A percentile compares a stretch with the other conserved stretches of the same genome.
phyloP scores from a whole-genome alignment of 2,888 invertebrate genomes.

The Marronus borbonicus region DNA sequence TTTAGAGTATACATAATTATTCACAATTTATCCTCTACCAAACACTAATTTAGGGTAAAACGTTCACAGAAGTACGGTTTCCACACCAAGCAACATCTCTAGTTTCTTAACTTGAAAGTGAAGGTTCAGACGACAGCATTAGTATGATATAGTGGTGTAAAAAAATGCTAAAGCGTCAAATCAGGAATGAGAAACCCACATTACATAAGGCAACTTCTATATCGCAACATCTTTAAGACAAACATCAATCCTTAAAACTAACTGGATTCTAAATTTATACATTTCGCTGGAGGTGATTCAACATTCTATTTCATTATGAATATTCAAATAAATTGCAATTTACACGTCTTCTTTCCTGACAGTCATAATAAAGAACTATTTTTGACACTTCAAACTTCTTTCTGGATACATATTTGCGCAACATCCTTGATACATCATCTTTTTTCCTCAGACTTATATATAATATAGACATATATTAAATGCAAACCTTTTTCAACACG shows the following conservation, averaged over 20 bases:
- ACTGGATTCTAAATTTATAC: constrained; percentile 1
- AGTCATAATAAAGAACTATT: not conserved
- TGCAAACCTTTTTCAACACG: not conserved
- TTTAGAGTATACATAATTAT: no score
- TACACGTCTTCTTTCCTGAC: not conserved
- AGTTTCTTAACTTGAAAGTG: no score
- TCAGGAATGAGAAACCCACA: no score
- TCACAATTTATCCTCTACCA: no score
- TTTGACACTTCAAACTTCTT: not conserved
- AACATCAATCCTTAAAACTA: not conserved
- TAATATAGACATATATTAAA: not conserved
- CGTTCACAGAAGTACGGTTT: no score
- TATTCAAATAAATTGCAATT: not conserved
- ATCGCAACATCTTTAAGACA: no score
- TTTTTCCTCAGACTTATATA: not conserved
- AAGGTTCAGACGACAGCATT: no score
- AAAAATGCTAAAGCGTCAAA: no score
- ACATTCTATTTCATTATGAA: not conserved
- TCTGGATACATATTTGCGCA: not conserved
- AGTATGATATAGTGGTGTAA: no score
- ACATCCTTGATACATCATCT: not conserved
- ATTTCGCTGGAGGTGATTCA: constrained; percentile 6
- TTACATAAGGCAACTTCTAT: no score
- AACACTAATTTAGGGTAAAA: no score
- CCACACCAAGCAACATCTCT: no score